Evolutionary conservation across 2,797 vertebrate species (phyloP).

Genomic region (Gymnopithys bicolor): DNA sequence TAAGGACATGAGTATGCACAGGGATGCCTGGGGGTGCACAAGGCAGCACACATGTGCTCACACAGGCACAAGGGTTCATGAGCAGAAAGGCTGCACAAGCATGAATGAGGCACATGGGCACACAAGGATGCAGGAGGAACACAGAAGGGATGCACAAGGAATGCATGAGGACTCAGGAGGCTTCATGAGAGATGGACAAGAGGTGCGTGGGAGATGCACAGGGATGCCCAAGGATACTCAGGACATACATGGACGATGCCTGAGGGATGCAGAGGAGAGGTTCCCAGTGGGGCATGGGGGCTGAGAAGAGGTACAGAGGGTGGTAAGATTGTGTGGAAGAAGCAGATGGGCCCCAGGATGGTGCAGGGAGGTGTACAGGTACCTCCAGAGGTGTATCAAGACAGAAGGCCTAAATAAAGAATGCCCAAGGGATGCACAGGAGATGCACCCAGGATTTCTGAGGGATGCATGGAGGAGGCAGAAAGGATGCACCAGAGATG

Average conservation of each 20-base stretch:
- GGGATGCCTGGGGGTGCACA: accelerated
- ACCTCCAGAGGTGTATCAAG: background rate
- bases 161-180: background rate
- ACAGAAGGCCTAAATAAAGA: background rate
- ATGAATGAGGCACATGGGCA: background rate
- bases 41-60: background rate
- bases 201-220: background rate
- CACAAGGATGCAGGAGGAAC: background rate
- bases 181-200: background rate
- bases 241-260: background rate
- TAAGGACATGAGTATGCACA: background rate
- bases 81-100: background rate
- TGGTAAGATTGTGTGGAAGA: background rate
- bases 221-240: background rate
- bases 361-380: background rate
- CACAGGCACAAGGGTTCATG: background rate
- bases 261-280: background rate
- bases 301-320: background rate
- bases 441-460: background rate
- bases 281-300: accelerated
- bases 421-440: background rate
- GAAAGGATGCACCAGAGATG: accelerated
- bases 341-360: background rate
- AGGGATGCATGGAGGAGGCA: background rate
- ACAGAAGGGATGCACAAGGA: background rate